Evolutionary conservation across 2,888 invertebrate genomes (phyloP).

Genomic region (Eueremaeus valkanovi): DNA sequence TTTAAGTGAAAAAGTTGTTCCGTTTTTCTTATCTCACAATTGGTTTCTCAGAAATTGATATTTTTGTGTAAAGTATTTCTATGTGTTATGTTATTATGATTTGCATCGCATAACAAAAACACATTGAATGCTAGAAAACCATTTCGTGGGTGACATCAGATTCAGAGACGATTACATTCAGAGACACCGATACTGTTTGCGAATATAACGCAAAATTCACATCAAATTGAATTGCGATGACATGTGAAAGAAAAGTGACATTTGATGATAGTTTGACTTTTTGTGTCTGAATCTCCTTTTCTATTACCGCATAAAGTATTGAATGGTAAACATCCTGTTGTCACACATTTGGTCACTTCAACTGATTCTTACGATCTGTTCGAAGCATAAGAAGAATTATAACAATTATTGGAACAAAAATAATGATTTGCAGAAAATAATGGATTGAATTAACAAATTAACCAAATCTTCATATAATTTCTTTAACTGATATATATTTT

Average conservation of each 20-base stretch:
- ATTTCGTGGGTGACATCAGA: slow-evolving; percentile 21
- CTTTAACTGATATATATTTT: too few species aligned
- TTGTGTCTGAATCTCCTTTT: neutral
- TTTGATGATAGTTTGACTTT: slow-evolving; percentile 24
- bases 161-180: neutral
- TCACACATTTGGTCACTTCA: neutral
- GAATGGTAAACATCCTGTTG: slow-evolving; percentile 24
- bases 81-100: slow-evolving; percentile 4
- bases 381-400: neutral
- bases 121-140: neutral
- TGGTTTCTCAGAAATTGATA: slow-evolving; percentile 9
- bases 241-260: neutral
- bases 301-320: too few species aligned
- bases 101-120: neutral
- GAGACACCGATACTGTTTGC: neutral
- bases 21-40: slow-evolving; percentile 15
- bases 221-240: neutral
- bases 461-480: too few species aligned
- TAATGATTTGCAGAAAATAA: too few species aligned
- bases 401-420: too few species aligned
- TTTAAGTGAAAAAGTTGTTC: neutral
- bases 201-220: neutral
- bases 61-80: neutral
- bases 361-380: neutral
- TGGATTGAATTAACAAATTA: too few species aligned